Evolutionary conservation across 2,113 vertebrate genomes (phyloP).

Genomic region (Hydropotes inermis): DNA sequence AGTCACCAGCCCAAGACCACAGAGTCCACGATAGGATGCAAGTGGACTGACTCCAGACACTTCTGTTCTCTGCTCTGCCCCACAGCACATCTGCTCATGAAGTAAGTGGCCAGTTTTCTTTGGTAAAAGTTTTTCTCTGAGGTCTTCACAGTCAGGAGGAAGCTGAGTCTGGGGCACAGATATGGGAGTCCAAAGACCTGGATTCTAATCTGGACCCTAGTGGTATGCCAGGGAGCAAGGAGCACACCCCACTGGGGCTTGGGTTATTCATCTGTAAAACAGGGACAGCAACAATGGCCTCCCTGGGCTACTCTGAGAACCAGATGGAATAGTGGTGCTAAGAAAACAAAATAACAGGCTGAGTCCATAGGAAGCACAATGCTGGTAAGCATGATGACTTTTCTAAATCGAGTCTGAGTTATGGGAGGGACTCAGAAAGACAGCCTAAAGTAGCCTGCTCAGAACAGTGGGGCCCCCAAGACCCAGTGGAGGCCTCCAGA

Average conservation of each 20-base stretch:
- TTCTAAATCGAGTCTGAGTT: not conserved
- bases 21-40: not conserved
- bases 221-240: not conserved
- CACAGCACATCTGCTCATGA: fast-evolving
- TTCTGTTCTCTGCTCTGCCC: not conserved
- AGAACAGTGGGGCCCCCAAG: not conserved
- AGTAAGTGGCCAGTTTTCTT: not conserved
- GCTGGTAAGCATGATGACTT: not conserved
- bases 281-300: not conserved
- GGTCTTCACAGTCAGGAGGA: not conserved
- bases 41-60: not conserved
- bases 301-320: not conserved
- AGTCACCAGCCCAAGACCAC: not conserved
- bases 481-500: not conserved
- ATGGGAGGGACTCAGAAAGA: fast-evolving
- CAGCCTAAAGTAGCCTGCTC: not conserved
- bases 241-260: not conserved
- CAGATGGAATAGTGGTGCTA: not conserved
- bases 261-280: not conserved
- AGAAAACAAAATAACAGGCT: not conserved
- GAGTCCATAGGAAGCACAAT: fast-evolving
- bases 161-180: no score
- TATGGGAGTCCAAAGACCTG: not conserved
- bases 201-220: not conserved
- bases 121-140: not conserved